Conservation (phyloP, 2,888 invertebrate genomes). For the Thysanoteuthis rhombus region DNA sequence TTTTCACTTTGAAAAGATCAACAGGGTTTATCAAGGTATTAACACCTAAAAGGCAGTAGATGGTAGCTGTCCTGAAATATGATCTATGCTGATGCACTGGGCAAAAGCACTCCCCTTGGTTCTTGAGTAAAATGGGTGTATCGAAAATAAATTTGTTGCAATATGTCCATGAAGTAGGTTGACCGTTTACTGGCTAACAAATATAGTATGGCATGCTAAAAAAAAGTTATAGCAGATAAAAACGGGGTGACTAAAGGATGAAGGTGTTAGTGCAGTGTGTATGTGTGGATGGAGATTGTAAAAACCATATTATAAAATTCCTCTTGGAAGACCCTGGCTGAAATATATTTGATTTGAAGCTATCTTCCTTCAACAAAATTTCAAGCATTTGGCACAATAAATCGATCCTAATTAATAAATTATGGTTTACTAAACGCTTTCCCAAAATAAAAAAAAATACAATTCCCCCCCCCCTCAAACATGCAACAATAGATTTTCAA, state of each 20-base stretch:
- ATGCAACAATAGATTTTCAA: not conserved
- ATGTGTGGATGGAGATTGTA: too few species aligned
- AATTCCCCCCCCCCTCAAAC: not conserved
- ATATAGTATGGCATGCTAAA: too few species aligned
- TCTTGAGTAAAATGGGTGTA: not conserved
- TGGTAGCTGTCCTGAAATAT: not conserved
- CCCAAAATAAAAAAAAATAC: not conserved
- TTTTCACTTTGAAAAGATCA: not conserved
- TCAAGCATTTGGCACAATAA: not conserved
- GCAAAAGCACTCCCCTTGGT: not conserved
- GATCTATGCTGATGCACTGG: too few species aligned
- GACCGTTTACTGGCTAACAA: too few species aligned
- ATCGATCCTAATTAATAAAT: too few species aligned
- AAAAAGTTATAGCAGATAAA: too few species aligned
- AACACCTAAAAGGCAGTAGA: not conserved
- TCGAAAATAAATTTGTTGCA: too few species aligned
- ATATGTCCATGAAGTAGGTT: too few species aligned
- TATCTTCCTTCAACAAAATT: not conserved
- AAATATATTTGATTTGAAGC: not conserved
- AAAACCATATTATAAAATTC: too few species aligned
- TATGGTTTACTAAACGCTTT: not conserved
- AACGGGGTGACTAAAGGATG: too few species aligned
- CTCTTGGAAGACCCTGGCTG: too few species aligned
- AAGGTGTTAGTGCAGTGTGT: too few species aligned
- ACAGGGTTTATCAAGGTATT: not conserved